These are phyloP conservation scores for Camelus bactrianus DNA, from an alignment of 2,113 vertebrate species.

Conservation along the genomic window DNA sequence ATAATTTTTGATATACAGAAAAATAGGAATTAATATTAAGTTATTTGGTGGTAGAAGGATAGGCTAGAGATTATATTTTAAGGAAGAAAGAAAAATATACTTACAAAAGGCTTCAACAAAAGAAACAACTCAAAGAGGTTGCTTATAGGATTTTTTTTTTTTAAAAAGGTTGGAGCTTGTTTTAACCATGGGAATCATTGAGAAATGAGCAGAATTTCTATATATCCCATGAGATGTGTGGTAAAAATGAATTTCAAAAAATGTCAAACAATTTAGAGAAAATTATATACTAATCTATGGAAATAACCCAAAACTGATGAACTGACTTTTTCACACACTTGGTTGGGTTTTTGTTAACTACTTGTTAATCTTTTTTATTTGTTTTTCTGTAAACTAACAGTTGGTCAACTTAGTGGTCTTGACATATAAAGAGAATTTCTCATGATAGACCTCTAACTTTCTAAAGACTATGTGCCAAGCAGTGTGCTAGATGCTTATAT, in stretches of 20 bases:
- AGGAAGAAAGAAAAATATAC: constrained; percentile 31
- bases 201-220: not conserved
- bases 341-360: constrained; percentile 16
- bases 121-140: not conserved
- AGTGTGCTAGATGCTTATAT: not conserved
- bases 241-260: constrained; percentile 59
- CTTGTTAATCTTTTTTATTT: constrained; percentile 33
- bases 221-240: not conserved
- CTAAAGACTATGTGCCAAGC: not conserved
- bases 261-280: not conserved
- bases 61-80: not conserved
- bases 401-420: not conserved
- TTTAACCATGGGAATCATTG: constrained; percentile 34
- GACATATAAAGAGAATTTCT: constrained; percentile 27
- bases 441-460: not conserved
- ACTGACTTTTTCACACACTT: not conserved
- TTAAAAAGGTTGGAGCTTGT: not conserved
- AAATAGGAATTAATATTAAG: constrained; percentile 37
- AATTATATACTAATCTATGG: not conserved
- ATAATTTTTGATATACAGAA: constrained; percentile 28
- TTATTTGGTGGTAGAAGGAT: constrained; percentile 43
- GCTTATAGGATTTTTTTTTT: not conserved
- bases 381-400: not conserved
- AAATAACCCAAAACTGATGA: constrained; percentile 27
- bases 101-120: constrained; percentile 38